Conservation (phyloP, 2,113 vertebrate species). For the Procapra przewalskii region DNA sequence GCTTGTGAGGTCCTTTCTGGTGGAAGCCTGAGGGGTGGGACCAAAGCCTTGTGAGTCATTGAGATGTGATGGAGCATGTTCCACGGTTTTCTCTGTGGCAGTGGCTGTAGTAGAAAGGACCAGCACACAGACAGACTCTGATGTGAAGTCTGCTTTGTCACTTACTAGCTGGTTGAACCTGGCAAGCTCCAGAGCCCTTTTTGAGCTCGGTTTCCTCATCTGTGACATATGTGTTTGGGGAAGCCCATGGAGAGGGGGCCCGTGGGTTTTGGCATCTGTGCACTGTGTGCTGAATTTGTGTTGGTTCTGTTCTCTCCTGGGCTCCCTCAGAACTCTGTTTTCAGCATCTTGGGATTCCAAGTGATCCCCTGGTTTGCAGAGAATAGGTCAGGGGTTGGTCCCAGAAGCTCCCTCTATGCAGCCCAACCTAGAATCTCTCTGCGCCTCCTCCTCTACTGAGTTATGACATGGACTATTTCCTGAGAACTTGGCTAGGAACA, state of each 20-base stretch:
- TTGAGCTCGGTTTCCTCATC: neutral
- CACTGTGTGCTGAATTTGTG: neutral
- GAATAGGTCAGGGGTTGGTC: neutral
- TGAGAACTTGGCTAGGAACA: neutral
- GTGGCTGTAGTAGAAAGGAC: neutral
- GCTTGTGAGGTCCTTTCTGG: neutral
- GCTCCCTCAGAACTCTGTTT: neutral
- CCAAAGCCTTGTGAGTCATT: neutral
- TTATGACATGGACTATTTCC: neutral
- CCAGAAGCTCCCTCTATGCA: neutral
- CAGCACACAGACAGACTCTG: neutral
- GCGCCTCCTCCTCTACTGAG: neutral
- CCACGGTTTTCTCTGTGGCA: neutral
- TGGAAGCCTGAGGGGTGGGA: neutral
- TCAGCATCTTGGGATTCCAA: neutral
- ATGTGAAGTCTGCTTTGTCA: neutral
- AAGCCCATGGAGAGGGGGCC: neutral
- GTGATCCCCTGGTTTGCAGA: neutral
- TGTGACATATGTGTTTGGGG: neutral
- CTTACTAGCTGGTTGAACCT: neutral
- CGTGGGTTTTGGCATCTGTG: neutral
- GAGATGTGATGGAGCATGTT: neutral
- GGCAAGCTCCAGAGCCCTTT: neutral
- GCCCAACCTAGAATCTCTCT: neutral
- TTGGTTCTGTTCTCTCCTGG: neutral